Conservation (phyloP, 2,797 vertebrate genomes). For the Pantherophis alleghaniensis region DNA sequence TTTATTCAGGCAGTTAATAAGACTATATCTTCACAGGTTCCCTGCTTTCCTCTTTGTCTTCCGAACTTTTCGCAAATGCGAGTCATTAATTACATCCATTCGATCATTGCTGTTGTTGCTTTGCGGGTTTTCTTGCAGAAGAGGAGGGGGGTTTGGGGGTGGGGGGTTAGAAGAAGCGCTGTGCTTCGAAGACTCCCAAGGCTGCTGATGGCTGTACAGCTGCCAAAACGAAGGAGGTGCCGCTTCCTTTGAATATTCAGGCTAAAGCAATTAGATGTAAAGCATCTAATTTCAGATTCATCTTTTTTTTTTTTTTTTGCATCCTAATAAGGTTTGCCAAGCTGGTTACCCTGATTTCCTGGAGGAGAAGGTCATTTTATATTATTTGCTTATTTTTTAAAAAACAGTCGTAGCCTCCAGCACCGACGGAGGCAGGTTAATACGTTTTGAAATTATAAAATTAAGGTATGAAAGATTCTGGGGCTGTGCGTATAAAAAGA, state of each 20-base stretch:
- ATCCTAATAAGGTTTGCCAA: not conserved
- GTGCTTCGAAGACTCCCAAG: not conserved
- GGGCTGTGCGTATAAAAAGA: conserved; percentile 3
- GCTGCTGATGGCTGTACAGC: not conserved
- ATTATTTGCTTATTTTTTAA: not conserved
- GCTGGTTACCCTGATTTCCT: not conserved
- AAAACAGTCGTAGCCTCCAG: too few relatives aligned
- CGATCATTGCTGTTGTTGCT: not conserved
- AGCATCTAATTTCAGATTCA: not conserved
- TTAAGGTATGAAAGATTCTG: not conserved
- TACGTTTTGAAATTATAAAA: not conserved
- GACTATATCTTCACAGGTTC: too few relatives aligned
- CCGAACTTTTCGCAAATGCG: not conserved
- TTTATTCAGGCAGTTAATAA: not conserved
- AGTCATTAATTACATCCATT: not conserved
- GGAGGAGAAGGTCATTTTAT: not conserved
- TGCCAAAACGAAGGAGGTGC: not conserved
- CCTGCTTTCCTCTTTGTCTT: not conserved
- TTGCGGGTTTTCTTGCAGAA: not conserved
- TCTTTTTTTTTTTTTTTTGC: not conserved
- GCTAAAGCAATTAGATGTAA: not conserved
- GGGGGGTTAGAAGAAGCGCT: not conserved
- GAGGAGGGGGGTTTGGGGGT: fast-evolving
- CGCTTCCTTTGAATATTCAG: not conserved
- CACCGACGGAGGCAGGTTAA: not conserved